Conservation (phyloP, 1,140 invertebrate species). For the Chironomus striatipennis region DNA sequence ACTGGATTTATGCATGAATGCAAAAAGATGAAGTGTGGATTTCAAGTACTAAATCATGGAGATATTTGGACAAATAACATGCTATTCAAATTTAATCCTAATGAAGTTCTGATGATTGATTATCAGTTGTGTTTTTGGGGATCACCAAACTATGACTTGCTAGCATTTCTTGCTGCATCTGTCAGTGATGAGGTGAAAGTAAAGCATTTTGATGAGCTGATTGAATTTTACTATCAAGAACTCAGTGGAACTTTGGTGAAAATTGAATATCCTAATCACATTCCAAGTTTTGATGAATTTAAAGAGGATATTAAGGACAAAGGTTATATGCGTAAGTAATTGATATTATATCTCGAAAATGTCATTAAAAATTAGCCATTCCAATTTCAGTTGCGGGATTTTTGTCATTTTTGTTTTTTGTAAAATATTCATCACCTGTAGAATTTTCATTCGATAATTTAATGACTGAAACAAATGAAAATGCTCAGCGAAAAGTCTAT, state of each 20-base stretch:
- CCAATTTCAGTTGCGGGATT: background rate
- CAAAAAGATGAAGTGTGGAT: slow-evolving; percentile 37
- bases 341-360: too few species aligned
- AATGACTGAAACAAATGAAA: background rate
- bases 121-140: slow-evolving; percentile 36
- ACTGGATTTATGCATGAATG: slow-evolving; percentile 29
- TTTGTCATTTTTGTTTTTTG: background rate
- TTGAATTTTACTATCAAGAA: slow-evolving; percentile 39
- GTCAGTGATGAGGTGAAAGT: slow-evolving; percentile 32
- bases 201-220: slow-evolving; percentile 36
- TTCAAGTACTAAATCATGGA: slow-evolving; percentile 48
- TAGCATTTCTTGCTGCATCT: slow-evolving; percentile 36
- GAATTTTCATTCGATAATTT: background rate
- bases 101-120: slow-evolving; percentile 44
- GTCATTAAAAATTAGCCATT: too few species aligned
- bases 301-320: slow-evolving; percentile 33
- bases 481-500: background rate
- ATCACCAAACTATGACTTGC: slow-evolving; percentile 34
- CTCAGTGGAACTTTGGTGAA: slow-evolving; percentile 37
- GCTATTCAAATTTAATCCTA: slow-evolving; percentile 48
- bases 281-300: slow-evolving; percentile 40
- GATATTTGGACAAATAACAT: slow-evolving; percentile 56
- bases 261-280: slow-evolving; percentile 36
- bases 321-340: slow-evolving; percentile 30
- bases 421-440: background rate